A percentile compares a stretch with the other conserved stretches of the same genome.
These are phyloP conservation scores for Pandion haliaetus DNA, from an alignment of 2,113 vertebrate species.

Conservation along the genomic window DNA sequence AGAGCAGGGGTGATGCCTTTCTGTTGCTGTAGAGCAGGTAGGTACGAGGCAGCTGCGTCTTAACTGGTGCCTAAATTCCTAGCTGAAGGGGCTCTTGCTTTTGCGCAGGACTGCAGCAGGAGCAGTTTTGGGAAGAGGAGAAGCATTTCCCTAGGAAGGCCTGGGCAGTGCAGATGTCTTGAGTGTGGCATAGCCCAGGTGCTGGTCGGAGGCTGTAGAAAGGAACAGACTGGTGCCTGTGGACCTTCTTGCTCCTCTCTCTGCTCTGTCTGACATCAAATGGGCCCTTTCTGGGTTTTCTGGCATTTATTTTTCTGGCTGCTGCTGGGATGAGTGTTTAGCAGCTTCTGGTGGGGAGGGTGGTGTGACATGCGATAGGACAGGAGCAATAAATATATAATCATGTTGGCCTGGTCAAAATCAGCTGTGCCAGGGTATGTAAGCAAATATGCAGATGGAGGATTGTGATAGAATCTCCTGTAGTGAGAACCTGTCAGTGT, in stretches of 20 bases:
- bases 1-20: background rate
- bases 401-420: background rate
- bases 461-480: background rate
- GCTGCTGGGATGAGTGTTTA: background rate
- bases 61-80: background rate
- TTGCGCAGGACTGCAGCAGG: background rate
- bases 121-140: background rate
- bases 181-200: background rate
- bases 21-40: background rate
- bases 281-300: background rate
- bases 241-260: background rate
- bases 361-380: background rate
- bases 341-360: background rate
- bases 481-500: background rate
- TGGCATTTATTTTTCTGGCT: background rate
- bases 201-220: background rate
- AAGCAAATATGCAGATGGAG: background rate
- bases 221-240: background rate
- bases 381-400: background rate
- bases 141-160: rapidly evolving
- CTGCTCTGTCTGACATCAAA: background rate
- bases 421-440: background rate
- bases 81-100: background rate
- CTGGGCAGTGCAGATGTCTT: background rate
- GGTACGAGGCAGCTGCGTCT: background rate